Percentiles rank a stretch among this genome's conserved stretches.
Conservation (phyloP, 2,888 invertebrate species). For the Melolontha melolontha region DNA sequence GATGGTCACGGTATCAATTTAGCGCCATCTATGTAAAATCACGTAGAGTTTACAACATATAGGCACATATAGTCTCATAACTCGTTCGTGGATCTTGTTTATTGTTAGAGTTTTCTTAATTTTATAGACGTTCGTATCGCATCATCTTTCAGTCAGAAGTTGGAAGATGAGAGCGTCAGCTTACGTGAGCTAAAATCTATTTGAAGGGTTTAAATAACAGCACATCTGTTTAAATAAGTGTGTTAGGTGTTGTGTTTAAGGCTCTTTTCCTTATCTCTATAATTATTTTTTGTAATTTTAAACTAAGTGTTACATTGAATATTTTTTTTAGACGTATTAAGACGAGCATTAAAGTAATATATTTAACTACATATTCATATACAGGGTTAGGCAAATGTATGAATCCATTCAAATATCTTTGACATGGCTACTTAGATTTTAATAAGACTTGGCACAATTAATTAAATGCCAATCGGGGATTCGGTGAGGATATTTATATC, state of each 20-base stretch:
- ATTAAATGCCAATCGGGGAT: no score
- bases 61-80: constrained; percentile 48
- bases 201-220: constrained; percentile 36
- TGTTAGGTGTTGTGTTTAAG: constrained; percentile 41
- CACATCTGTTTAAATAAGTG: constrained; percentile 54
- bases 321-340: constrained; percentile 37
- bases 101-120: constrained; percentile 45
- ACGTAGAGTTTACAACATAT: constrained; percentile 59
- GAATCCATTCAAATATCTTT: no score
- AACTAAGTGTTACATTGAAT: constrained; percentile 44
- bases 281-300: constrained; percentile 47
- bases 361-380: constrained; percentile 39
- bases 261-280: constrained; percentile 38
- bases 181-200: constrained; percentile 29
- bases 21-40: constrained; percentile 63
- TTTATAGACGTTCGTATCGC: constrained; percentile 39
- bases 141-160: constrained; percentile 14
- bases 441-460: no score
- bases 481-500: no score
- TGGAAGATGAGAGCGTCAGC: constrained; percentile 14
- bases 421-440: no score
- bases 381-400: no score
- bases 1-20: constrained; percentile 64
- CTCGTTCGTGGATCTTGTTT: constrained; percentile 61
- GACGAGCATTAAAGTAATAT: constrained; percentile 40